Base-by-base conservation (phyloP, 53 echinoderm and acorn worm genomes). In the Arbacia lixula region DNA sequence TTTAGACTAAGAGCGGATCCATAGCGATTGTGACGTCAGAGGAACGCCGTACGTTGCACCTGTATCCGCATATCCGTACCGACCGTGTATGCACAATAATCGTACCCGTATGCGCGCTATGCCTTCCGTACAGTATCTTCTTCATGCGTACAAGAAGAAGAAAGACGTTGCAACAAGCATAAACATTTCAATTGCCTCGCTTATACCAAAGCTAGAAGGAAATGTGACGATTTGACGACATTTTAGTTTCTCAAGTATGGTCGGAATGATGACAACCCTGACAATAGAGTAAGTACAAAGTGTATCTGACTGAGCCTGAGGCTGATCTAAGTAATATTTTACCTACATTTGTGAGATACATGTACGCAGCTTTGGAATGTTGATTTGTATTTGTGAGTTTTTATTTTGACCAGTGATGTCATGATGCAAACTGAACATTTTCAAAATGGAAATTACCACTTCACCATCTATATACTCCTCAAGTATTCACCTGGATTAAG, bases 21-120 rank as follows among this genome's bases (percentile, higher is more conserved):
- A 73, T 73, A 73, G 73, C 53, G 51, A 73, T 73, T 73, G 28
- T 73, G 73, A 73, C 73, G 73, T 73, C 73, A 73, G 28, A 52
- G 73, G 28, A 27, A 73, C 73, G 73, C 73, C 0, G 22, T 37
- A 42, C 37, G 39, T 6, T 38, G 35, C 20, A 5, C 12, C 16
- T 6, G 5, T 20, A 5, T 10, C n/a, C 16, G 5, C 22, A 57
- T 20, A 57, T 11, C 5, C 17, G 58, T 57, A 20, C 22, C 16
- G 58, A 5, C 12, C 58, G 9, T 5, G 11, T 12, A 57, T 57
- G 17, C 16, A 57, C 58, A 20, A 57, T 19, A 12, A 21, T 21
- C 5, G 22, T 20, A 21, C 12, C 22, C 58, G 5, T 20, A 20
- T 57, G n/a, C n/a, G 9, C 22, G 5, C 5, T 57, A 57, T 20